Conservation (phyloP, 2,888 invertebrate genomes). For the Bruchidius siliquastri region DNA sequence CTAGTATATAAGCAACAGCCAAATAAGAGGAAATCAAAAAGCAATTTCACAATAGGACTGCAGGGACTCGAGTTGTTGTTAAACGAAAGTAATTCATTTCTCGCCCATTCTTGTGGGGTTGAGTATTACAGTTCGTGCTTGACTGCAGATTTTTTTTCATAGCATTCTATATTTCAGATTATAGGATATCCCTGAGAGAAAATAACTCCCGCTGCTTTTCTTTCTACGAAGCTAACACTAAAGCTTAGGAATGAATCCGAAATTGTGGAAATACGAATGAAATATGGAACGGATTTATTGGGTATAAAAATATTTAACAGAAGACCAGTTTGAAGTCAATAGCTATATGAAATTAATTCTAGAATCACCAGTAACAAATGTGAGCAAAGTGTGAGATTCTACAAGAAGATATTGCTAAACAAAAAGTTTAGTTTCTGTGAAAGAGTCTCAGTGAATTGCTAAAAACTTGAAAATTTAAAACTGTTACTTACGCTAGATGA, state of each 20-base stretch:
- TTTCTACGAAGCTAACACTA: background rate
- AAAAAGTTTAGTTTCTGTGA: no score
- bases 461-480: no score
- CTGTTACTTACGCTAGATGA: no score
- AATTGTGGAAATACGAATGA: background rate
- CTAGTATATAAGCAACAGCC: background rate
- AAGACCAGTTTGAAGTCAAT: no score
- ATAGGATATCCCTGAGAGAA: background rate
- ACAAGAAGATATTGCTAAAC: no score
- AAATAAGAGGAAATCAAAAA: background rate
- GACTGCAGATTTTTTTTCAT: background rate
- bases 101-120: background rate
- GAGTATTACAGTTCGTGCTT: background rate
- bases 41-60: background rate
- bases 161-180: background rate
- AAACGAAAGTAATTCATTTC: background rate
- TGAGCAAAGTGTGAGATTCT: no score
- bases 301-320: no score
- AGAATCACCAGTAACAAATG: no score
- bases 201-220: background rate
- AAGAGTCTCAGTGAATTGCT: no score
- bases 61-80: background rate
- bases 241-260: background rate
- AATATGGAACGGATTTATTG: background rate
- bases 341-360: no score